These are phyloP conservation scores for Temnothorax longispinosus DNA, from an alignment of 1,140 invertebrate genomes.

Conservation along the genomic window DNA sequence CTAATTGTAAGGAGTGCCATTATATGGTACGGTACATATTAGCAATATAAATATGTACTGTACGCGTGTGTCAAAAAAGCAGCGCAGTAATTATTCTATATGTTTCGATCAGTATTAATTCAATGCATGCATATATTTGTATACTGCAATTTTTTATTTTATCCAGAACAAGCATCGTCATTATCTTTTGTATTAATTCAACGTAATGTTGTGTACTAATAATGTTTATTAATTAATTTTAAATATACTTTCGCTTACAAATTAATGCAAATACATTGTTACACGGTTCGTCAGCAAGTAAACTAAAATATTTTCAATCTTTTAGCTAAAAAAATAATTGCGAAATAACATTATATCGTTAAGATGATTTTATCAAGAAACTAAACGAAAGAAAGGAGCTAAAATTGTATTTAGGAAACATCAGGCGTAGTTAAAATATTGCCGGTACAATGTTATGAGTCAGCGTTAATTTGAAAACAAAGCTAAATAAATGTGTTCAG, in stretches of 20 bases:
- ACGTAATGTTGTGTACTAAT: not conserved
- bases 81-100: not conserved
- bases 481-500: not conserved
- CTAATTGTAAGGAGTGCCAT: not conserved
- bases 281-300: not conserved
- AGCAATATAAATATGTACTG: slow-evolving; percentile 22
- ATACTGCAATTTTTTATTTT: not conserved
- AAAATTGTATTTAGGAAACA: not conserved
- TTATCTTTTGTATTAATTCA: slow-evolving; percentile 19
- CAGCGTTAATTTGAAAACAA: not conserved
- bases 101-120: not conserved
- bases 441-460: not conserved
- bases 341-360: not conserved
- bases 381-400: not conserved
- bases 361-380: not conserved
- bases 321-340: not conserved
- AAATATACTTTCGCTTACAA: not conserved
- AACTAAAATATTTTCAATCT: not conserved
- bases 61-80: not conserved
- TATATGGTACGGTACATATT: not conserved
- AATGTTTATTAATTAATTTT: not conserved
- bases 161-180: not conserved
- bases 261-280: not conserved
- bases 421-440: not conserved
- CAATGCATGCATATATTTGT: not conserved